phyloP scores from a whole-genome alignment of 2,888 invertebrate genomes.

The Lypha dubia region DNA sequence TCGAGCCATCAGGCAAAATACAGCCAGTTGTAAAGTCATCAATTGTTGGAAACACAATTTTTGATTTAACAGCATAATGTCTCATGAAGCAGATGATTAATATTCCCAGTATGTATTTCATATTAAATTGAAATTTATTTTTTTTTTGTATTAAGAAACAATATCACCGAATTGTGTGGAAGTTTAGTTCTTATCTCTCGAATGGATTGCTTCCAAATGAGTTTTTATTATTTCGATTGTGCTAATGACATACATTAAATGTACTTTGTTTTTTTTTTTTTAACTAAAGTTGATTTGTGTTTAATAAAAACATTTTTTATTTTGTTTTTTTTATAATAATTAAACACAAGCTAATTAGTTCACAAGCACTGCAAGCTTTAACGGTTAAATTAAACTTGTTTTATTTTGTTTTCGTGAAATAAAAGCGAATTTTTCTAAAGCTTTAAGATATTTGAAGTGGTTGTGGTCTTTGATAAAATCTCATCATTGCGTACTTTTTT shows the following conservation, averaged over 20 bases:
- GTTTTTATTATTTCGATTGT: not conserved
- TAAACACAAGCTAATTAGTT: conserved; percentile 14
- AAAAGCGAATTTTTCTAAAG: not conserved
- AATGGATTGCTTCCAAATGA: conserved; percentile 46
- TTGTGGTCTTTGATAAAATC: not conserved
- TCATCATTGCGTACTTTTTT: too few species aligned
- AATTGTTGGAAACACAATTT: conserved; percentile 64
- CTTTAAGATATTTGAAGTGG: not conserved
- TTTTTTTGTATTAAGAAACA: not conserved
- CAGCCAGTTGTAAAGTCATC: conserved; percentile 68
- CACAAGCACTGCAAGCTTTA: conserved; percentile 23
- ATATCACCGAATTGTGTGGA: conserved; percentile 19
- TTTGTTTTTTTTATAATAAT: not conserved
- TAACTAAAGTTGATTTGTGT: not conserved
- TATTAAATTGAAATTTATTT: not conserved
- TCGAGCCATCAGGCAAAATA: conserved; percentile 51
- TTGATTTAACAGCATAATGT: not conserved
- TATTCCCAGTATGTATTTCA: conserved; percentile 4
- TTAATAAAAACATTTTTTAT: not conserved
- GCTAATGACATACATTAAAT: conserved; percentile 50
- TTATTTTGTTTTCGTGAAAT: not conserved
- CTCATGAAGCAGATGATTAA: conserved; percentile 2
- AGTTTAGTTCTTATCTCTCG: conserved; percentile 52
- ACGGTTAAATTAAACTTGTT: not conserved
- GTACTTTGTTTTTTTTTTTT: conserved; percentile 7